phyloP scores from a whole-genome alignment of 2,113 vertebrate genomes.

The Nibea albiflora region DNA sequence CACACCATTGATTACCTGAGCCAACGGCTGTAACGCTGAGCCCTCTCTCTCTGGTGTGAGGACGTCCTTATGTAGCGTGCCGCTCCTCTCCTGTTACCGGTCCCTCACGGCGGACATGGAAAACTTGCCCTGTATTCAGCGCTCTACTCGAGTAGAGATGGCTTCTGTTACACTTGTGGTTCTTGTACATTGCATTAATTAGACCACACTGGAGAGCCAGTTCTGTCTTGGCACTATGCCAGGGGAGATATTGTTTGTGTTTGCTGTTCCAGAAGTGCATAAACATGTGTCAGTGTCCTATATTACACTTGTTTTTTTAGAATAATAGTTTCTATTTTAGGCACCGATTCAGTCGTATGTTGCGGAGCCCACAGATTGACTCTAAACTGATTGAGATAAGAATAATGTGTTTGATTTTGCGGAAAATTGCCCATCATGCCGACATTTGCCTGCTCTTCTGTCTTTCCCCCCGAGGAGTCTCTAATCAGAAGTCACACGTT shows the following conservation, averaged over 20 bases:
- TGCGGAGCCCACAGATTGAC: not conserved
- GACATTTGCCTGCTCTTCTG: not conserved
- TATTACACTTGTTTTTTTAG: conserved; percentile 5
- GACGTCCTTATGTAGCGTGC: conserved; percentile 46
- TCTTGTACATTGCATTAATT: conserved; percentile 58
- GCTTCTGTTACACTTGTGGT: conserved; percentile 61
- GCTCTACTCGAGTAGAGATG: conserved; percentile 31
- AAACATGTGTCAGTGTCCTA: conserved; percentile 4
- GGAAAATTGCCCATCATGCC: not conserved
- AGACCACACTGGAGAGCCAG: conserved; percentile 25
- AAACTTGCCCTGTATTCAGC: conserved; percentile 59
- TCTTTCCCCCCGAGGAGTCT: conserved; percentile 4
- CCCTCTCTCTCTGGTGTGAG: conserved; percentile 38
- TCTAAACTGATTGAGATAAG: conserved; percentile 10
- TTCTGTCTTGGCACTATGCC: conserved; percentile 22
- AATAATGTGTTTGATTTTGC: conserved; percentile 18
- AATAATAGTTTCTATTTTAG: not conserved
- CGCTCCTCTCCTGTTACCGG: conserved; percentile 67
- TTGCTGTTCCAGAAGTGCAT: conserved; percentile 10
- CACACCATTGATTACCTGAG: conserved; percentile 65
- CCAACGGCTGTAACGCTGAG: conserved; percentile 65
- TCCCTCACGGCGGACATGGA: conserved; percentile 54
- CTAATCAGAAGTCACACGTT: conserved; percentile 55
- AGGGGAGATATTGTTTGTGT: not conserved
- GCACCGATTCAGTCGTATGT: not conserved